Base-by-base conservation (phyloP, 2,888 invertebrate genomes). In the Mactromeris polynyma region DNA sequence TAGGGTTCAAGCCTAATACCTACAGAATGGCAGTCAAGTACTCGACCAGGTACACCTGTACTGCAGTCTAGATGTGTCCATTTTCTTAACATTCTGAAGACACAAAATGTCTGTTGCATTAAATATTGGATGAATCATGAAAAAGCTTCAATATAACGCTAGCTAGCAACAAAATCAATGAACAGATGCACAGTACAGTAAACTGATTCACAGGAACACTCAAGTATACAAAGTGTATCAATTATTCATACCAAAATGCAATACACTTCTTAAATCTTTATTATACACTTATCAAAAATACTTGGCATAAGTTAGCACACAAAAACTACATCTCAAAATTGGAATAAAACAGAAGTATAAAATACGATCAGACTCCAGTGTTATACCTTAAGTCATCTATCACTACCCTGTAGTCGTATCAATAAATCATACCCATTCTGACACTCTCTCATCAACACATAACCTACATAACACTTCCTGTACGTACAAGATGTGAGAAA, bases 81-180 rank as follows among this genome's bases (percentile, higher is more conserved):
- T 46, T 17, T 17, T 46, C 9, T 17, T 9, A 11, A 46, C 14
- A 46, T 46, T 17, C 46, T 46, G 46, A 46, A 11, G 3, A 46
- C 14, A 11, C 1, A 2, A 46, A 11, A 46, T 46, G 46, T 46
- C 46, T 46, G 46, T 64, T 64, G n/a, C 26, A n/a, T 64, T 3
- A 64, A 64, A n/a, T 26, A n/a, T 26, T 26, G 4, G n/a, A 46
- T 46, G 7, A 64, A 64, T 64, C 11, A 64, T 6, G 26, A 64
- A 64, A 64, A 26, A 2, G 6, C 4, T 64, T 64, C 21, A n/a
- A 64, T n/a, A 0, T 26, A 26, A 9, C 58, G 26, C n/a, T n/a
- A 64, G 58, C n/a, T 64, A 64, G 58, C 58, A 64, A 6, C 26
- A 26, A 64, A 64, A 64, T 64, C 58, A 64, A 64, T 64, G 58